These are phyloP conservation scores for Cephus cinctus DNA, from an alignment of 1,140 invertebrate genomes.

Conservation along the genomic window DNA sequence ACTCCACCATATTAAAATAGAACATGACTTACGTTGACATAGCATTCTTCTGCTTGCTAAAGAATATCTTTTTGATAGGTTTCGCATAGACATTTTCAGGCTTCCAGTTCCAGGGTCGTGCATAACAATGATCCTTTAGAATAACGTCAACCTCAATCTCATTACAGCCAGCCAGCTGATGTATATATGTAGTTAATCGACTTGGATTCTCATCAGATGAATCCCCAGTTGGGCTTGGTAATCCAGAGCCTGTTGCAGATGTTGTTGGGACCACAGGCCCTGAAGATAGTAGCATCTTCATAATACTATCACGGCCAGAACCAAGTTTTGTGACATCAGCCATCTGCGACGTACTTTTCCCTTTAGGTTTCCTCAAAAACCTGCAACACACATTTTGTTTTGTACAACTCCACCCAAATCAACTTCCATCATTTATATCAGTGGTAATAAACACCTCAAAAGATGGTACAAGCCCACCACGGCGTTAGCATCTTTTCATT, in stretches of 20 bases:
- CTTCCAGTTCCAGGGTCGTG: slow-evolving; percentile 69
- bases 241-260: slow-evolving; percentile 3
- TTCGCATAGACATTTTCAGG: slow-evolving; percentile 67
- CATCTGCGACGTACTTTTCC: too few relatives aligned
- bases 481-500: too few relatives aligned
- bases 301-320: slow-evolving; percentile 13
- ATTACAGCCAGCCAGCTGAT: slow-evolving; percentile 41
- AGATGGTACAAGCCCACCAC: too few relatives aligned
- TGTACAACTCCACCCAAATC: too few relatives aligned
- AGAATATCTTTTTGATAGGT: slow-evolving; percentile 61
- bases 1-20: too few relatives aligned
- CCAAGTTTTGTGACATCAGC: slow-evolving; percentile 1
- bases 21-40: slow-evolving; percentile 27
- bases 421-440: too few relatives aligned
- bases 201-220: slow-evolving; percentile 42
- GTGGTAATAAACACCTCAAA: too few relatives aligned
- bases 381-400: too few relatives aligned
- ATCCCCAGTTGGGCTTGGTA: slow-evolving; percentile 28
- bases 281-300: slow-evolving; percentile 14
- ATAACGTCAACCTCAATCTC: slow-evolving; percentile 46
- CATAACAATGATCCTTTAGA: slow-evolving; percentile 67
- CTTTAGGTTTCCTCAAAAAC: too few relatives aligned
- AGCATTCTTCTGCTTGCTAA: slow-evolving; percentile 33
- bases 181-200: slow-evolving; percentile 45
- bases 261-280: slow-evolving; percentile 1